phyloP scores from a whole-genome alignment of 2,113 vertebrate species.

The Acanthisitta chloris region DNA sequence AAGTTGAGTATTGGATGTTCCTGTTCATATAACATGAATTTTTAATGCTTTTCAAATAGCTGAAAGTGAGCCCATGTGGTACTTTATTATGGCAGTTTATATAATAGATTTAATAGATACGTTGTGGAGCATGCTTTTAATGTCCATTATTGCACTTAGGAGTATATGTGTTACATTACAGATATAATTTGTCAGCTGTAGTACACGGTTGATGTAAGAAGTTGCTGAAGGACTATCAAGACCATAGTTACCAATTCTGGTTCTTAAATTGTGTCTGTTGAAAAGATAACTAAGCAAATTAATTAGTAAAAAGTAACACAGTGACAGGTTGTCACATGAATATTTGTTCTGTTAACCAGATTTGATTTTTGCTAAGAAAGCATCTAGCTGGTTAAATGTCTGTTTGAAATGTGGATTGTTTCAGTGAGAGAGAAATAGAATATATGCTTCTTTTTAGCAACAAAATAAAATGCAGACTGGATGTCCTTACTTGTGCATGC shows the following conservation, averaged over 20 bases:
- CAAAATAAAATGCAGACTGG: not conserved
- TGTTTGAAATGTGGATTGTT: not conserved
- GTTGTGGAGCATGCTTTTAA: slow-evolving; percentile 18
- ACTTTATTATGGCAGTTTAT: slow-evolving; percentile 25
- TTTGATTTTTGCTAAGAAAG: not conserved
- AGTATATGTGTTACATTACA: not conserved
- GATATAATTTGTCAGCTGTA: not conserved
- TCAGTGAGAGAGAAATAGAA: not conserved
- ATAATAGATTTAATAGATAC: slow-evolving; percentile 4
- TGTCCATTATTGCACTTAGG: slow-evolving; percentile 13
- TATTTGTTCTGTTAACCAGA: not conserved
- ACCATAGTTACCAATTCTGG: not conserved
- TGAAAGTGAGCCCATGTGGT: slow-evolving; percentile 9
- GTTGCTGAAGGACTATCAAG: not conserved
- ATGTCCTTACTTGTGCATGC: not conserved
- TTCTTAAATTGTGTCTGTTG: not conserved
- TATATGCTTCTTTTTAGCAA: not conserved
- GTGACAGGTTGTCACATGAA: not conserved
- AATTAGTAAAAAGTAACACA: not conserved
- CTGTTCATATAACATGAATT: slow-evolving; percentile 9
- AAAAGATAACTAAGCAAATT: not conserved
- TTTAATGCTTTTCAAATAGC: slow-evolving; percentile 35
- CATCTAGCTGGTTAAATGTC: not conserved
- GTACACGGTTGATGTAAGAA: not conserved
- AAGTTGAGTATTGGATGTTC: not conserved